These are phyloP conservation scores for Fistularia tabacaria DNA, from an alignment of 2,797 vertebrate species.

Conservation along the genomic window DNA sequence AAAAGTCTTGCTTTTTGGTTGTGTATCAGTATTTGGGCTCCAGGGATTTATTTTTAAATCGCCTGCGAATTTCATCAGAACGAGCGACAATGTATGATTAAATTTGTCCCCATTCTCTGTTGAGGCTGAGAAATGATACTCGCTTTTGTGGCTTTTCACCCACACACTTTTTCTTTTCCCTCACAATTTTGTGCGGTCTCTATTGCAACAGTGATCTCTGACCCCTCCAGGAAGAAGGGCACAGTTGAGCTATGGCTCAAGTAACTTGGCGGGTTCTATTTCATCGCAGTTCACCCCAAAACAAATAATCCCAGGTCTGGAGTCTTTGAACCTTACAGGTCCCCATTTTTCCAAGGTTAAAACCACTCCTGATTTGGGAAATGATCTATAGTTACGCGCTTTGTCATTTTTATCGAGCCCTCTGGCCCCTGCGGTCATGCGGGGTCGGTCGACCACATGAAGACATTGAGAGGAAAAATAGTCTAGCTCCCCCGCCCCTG, in stretches of 20 bases:
- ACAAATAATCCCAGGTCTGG: constrained; percentile 57
- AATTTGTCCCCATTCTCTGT: too few species aligned
- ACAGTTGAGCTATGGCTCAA: constrained; percentile 37
- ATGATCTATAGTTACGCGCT: constrained; percentile 64
- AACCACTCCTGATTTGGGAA: constrained; percentile 33
- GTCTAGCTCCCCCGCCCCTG: constrained; percentile 16
- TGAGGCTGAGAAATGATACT: background rate
- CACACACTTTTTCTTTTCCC: constrained; percentile 1
- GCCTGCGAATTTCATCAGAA: too few species aligned
- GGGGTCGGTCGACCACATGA: constrained; percentile 37
- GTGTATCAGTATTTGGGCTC: constrained; percentile 2
- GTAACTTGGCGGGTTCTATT: constrained; percentile 48
- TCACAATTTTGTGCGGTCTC: constrained; percentile 23
- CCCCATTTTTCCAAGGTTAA: constrained; percentile 54
- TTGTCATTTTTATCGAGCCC: constrained; percentile 60
- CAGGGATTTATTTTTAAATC: too few species aligned
- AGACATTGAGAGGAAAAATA: constrained; percentile 30
- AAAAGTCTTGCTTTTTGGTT: constrained; percentile 30
- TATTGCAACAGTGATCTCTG: constrained; percentile 41
- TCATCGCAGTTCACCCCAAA: constrained; percentile 43
- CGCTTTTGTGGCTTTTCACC: background rate
- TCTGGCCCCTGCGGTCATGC: constrained; percentile 33
- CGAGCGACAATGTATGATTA: constrained; percentile 1
- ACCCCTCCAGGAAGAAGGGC: constrained; percentile 45
- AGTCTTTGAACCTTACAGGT: constrained; percentile 56